Evolutionary conservation across 2,113 vertebrate genomes (phyloP), one percentile per base, ranked within the genome.

Genomic region (Hylia prasina): DNA sequence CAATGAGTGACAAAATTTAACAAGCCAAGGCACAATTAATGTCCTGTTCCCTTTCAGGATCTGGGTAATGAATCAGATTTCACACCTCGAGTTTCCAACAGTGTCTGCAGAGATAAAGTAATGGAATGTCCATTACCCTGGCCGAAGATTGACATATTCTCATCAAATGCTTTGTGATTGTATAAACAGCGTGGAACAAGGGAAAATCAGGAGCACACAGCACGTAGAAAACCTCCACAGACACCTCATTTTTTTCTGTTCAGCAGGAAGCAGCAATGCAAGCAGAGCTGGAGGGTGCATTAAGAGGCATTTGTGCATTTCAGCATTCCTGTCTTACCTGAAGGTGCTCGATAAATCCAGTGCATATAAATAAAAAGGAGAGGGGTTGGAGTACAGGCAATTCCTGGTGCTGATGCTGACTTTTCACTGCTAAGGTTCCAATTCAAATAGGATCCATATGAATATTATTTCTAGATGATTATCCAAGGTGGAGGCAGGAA

Each of bases 51-150:
- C 89, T 95, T 83, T 73, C 11, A 68, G 96, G 88, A 86, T 60
- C 73, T 53, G 90, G 89, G 91, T 94, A 96, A 97, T 93, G 91
- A 96, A 97, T 95, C 88, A 56, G 87, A 89, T 97, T 96, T 97
- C 85, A 95, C 90, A 96, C 93, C 94, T 96, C 78, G 42, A 33
- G 65, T 96, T 96, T 90, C 91, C 86, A 90, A 88, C 91, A 54
- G 50, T 15, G 50, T 86, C 76, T 80, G 50, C 78, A 73, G 76
- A 86, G 82, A 90, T 33, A 58, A 63, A 68, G 45, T 92, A 96
- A 98, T 94, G 88, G 95, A 82, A 80, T 50, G 51, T 90, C 96
- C 83, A 95, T 97, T 96, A 96, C 84, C 54, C 88, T 56, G 56
- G 57, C 0, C 1, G 51, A 50, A 33, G 37, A 92, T 2, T 90